phyloP scores from a whole-genome alignment of 2,113 vertebrate species.

The Pogonocichla stellata region DNA sequence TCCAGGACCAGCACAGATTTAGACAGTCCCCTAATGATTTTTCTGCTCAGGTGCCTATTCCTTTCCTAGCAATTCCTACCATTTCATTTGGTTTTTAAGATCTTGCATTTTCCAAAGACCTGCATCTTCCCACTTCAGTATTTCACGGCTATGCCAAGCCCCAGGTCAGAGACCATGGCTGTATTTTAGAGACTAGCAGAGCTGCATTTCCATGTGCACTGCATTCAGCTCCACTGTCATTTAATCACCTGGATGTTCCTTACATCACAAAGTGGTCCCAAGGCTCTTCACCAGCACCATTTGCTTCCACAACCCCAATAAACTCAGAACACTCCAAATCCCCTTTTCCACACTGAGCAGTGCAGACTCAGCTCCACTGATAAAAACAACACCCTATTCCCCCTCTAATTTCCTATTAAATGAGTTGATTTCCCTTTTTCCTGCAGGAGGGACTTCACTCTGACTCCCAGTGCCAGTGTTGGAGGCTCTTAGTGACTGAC shows the following conservation, averaged over 20 bases:
- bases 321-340: not conserved
- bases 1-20: not conserved
- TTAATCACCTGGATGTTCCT: not conserved
- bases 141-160: not conserved
- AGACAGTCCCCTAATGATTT: fast-evolving
- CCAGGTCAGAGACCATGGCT: not conserved
- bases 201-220: not conserved
- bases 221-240: fast-evolving
- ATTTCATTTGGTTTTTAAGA: not conserved
- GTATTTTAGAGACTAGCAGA: fast-evolving
- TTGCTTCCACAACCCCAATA: not conserved
- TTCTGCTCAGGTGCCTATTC: not conserved
- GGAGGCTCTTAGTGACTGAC: fast-evolving
- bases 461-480: fast-evolving
- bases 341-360: not conserved
- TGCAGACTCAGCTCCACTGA: not conserved
- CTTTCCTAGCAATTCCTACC: not conserved
- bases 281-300: not conserved
- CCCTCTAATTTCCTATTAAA: not conserved
- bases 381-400: not conserved
- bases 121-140: fast-evolving
- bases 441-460: not conserved
- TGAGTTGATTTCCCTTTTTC: not conserved
- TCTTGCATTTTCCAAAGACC: not conserved
- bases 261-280: not conserved